Conservation (phyloP, 2,113 vertebrate genomes). For the Octodon degus region DNA sequence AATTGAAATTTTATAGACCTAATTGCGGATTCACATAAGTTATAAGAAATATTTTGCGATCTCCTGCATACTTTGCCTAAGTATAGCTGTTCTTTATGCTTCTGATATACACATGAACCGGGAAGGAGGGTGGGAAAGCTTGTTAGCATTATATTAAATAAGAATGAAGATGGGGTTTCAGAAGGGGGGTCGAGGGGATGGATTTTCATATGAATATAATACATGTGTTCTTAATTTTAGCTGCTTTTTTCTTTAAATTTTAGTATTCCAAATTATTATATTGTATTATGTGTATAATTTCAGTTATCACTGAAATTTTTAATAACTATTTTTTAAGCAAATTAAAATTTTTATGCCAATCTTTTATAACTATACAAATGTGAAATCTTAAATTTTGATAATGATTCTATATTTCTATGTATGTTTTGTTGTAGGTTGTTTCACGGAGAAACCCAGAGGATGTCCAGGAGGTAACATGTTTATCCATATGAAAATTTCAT, state of each 20-base stretch:
- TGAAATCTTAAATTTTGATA: constrained; percentile 56
- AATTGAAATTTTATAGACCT: not conserved
- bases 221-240: not conserved
- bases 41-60: not conserved
- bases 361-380: not conserved
- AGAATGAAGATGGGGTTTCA: not conserved
- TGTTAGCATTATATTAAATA: not conserved
- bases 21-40: not conserved
- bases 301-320: not conserved
- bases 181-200: no score
- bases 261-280: not conserved
- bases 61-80: not conserved
- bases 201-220: not conserved
- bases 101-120: not conserved
- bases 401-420: constrained; percentile 67
- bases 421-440: constrained; percentile 92
- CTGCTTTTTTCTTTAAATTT: constrained; percentile 20
- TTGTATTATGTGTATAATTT: not conserved
- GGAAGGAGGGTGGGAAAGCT: not conserved
- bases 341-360: constrained; percentile 9
- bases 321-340: constrained; percentile 40
- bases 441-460: constrained; percentile 97
- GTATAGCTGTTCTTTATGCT: not conserved
- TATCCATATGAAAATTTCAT: constrained; percentile 75
- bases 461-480: constrained; percentile 96